phyloP scores from a whole-genome alignment of 2,113 vertebrate genomes.

The Microcebus murinus region DNA sequence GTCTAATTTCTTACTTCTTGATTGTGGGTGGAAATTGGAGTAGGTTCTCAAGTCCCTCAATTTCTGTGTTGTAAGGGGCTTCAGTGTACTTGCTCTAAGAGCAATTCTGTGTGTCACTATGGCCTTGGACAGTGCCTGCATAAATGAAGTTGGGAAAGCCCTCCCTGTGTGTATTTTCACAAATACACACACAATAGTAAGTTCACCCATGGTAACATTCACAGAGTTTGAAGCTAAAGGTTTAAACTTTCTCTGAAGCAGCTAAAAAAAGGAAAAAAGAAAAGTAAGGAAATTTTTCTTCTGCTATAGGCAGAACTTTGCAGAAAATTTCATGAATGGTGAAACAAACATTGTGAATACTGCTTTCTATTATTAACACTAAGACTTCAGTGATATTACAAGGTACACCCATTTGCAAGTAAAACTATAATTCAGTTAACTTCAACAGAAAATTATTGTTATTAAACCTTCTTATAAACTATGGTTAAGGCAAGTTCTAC shows the following conservation, averaged over 20 bases:
- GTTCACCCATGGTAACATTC: not conserved
- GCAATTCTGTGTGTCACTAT: not conserved
- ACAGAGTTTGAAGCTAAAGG: not conserved
- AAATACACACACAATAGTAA: conserved; percentile 41
- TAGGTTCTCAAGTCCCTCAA: not conserved
- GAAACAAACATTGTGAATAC: conserved; percentile 21
- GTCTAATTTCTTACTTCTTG: conserved; percentile 53
- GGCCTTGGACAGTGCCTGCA: not conserved
- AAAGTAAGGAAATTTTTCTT: not conserved
- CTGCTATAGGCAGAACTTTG: not conserved
- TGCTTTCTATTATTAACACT: conserved; percentile 20
- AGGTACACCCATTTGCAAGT: conserved; percentile 52
- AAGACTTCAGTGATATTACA: conserved; percentile 39
- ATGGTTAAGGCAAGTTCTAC: conserved; percentile 39
- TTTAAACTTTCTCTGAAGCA: conserved; percentile 33
- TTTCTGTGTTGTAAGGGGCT: not conserved
- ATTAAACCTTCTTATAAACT: conserved; percentile 65
- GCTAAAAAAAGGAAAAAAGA: not conserved
- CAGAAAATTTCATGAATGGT: conserved; percentile 48
- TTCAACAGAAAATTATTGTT: conserved; percentile 65
- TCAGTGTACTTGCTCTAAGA: not conserved
- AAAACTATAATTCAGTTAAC: conserved; percentile 71
- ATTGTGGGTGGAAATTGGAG: conserved; percentile 42
- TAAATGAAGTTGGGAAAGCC: not conserved
- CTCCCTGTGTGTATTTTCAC: not conserved